Evolutionary conservation across 2,888 invertebrate species (phyloP), one percentile per base, ranked within the genome.

Genomic region (Diarsia mendica): DNA sequence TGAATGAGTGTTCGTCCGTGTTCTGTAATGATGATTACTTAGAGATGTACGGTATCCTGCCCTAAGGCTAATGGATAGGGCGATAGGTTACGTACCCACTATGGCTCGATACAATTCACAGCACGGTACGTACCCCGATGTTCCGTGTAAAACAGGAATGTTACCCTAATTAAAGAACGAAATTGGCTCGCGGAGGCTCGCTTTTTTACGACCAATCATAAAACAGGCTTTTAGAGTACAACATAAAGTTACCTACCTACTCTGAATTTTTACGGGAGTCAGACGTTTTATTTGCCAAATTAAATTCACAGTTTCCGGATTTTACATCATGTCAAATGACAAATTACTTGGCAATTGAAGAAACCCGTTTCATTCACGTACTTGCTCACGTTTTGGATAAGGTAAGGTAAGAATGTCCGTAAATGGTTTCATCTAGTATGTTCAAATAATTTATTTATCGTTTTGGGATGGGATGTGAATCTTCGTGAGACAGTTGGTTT

Each of bases 181-280:
- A 95, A 95, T 94, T 94, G 93, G 91, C 90, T 92, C 90, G 89
- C 90, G 87, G 89, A 91, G 92, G 92, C 92, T 91, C 90, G 89
- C 87, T 85, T 89, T 92, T 96, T 96, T 95, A 95, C 93, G 93
- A 92, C 91, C 91, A 92, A 94, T 94, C 94, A 94, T 95, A 95
- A 95, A 95, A 94, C 90, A 89, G 91, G 88, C 93, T 92, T 94
- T 94, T 91, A 92, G 91, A 92, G 91, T 88, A 90, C 89, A 90
- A 91, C 92, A 92, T 94, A 94, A 94, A 94, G 92, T 90, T 90
- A 91, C 91, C 90, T 89, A 91, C 88, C 87, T 87, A 87, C 89
- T 86, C 89, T 85, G 90, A 91, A 90, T 93, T 94, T 94, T 93
- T 91, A 93, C 90, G 88, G 86, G 88, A 92, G 88, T 87, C 90